Base-by-base conservation (phyloP, 2,888 invertebrate genomes). In the Cheilosia urbana region DNA sequence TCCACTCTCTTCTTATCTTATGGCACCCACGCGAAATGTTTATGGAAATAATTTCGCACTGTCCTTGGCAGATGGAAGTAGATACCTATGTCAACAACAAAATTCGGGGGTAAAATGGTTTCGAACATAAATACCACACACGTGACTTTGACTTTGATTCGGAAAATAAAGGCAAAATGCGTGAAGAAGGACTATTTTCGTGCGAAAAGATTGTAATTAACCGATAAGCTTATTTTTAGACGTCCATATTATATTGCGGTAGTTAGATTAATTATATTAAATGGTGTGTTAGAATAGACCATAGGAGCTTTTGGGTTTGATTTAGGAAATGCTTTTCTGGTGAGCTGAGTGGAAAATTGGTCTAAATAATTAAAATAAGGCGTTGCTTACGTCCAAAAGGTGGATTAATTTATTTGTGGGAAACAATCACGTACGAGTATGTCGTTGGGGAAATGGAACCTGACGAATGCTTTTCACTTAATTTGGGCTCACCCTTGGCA, bases 171-270 rank as follows among this genome's bases (percentile, higher is more conserved):
- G 34, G 49, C 4, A 13, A 45, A 27, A 2, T 17, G 5, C 6
- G 4, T 45, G 7, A 63, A 34, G 45, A 49, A 47, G 47, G 62
- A 19, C 45, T 47, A 63, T 47, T 62, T 62, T 62, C 27, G 45
- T 13, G 11, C 6, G 4, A 13, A 42, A n/a, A 24, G 42, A 15
- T n/a, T 62, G 60, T 34, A 62, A 27, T n/a, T 62, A 34, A 7
- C n/a, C 34, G 19, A 47, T 49, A 15, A 15, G 34, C 15, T 49
- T 63, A 63, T 63, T 63, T 63, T 47, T 47, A 63, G 63, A 1
- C 2, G n/a, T 4, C 7, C 11, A 15, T 40, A 15, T 21, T 19
- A 15, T 40, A 15, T 21, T 19, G 24, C 11, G n/a, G n/a, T 30
- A n/a, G 49, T 13, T 47, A n/a, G 0, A 15, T 21, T n/a, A 17